phyloP scores from a whole-genome alignment of 1,140 invertebrate species.

The Drosophila repletoides region DNA sequence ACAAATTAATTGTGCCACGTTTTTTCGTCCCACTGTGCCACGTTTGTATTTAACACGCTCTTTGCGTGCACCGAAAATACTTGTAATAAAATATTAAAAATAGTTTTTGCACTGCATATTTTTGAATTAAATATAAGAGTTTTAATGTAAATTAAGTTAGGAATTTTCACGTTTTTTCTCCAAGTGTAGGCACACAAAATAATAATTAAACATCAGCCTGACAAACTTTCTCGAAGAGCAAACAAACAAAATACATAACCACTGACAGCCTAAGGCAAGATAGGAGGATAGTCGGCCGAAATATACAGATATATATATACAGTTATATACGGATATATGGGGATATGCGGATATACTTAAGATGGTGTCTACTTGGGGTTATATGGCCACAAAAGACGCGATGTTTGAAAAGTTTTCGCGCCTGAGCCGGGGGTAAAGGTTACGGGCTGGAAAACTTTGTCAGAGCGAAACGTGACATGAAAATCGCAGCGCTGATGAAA shows the following conservation, averaged over 20 bases:
- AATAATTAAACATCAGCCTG: constrained; percentile 50
- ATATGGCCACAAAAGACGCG: constrained; percentile 34
- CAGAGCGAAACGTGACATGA: constrained; percentile 60
- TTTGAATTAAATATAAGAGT: too few species aligned
- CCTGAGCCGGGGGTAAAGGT: constrained; percentile 37
- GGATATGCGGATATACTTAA: neutral
- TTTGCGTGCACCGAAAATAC: too few species aligned
- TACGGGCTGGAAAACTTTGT: constrained; percentile 47
- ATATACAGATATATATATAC: neutral
- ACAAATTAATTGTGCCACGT: too few species aligned
- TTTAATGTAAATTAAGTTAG: too few species aligned
- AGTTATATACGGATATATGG: neutral
- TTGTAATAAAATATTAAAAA: too few species aligned
- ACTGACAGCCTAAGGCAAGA: constrained; percentile 30
- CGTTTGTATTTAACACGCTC: too few species aligned
- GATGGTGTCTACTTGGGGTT: constrained; percentile 14
- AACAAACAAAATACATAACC: constrained; percentile 47
- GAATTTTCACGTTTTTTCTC: too few species aligned
- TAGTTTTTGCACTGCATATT: too few species aligned
- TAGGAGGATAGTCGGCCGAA: neutral
- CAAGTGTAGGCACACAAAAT: constrained; percentile 26
- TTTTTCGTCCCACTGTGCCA: too few species aligned
- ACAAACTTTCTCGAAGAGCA: constrained; percentile 44
- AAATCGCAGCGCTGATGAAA: constrained; percentile 62
- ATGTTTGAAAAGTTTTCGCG: constrained; percentile 34